phyloP scores from a whole-genome alignment of 2,888 invertebrate genomes.

The Nymphalis urticae region DNA sequence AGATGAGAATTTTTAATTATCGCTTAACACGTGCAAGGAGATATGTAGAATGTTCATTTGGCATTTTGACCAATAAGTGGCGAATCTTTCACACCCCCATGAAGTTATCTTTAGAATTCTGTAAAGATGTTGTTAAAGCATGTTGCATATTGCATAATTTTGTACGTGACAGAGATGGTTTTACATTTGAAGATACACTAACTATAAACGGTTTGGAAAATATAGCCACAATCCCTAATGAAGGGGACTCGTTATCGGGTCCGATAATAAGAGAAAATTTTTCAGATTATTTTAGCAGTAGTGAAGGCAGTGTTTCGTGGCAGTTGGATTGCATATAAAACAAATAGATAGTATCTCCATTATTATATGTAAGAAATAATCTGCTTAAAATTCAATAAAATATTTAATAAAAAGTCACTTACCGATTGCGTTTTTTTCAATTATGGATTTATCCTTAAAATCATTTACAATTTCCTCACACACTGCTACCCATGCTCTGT shows the following conservation, averaged over 20 bases:
- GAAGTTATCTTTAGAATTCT: slow-evolving; percentile 15
- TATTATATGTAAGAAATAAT: slow-evolving; percentile 11
- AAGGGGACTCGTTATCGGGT: slow-evolving; percentile 7
- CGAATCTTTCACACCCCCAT: slow-evolving; percentile 19
- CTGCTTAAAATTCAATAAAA: slow-evolving; percentile 9
- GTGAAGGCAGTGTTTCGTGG: slow-evolving; percentile 8
- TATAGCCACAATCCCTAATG: slow-evolving; percentile 7
- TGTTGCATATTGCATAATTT: slow-evolving; percentile 23
- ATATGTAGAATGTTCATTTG: slow-evolving; percentile 15
- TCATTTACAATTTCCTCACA: slow-evolving; percentile 17
- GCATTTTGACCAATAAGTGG: slow-evolving; percentile 19
- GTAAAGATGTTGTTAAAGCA: slow-evolving; percentile 14
- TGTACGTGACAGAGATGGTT: slow-evolving; percentile 18
- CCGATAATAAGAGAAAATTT: slow-evolving; percentile 8
- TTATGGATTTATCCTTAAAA: slow-evolving; percentile 21
- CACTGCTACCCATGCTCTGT: slow-evolving; percentile 10
- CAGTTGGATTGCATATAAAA: slow-evolving; percentile 11
- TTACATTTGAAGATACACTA: slow-evolving; percentile 12
- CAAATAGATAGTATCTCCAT: slow-evolving; percentile 5
- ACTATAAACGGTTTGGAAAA: slow-evolving; percentile 15
- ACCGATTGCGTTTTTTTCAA: slow-evolving; percentile 20
- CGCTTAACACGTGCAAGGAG: slow-evolving; percentile 14
- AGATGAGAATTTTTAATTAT: slow-evolving; percentile 18
- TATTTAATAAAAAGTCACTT: slow-evolving; percentile 12
- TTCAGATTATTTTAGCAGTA: slow-evolving; percentile 7